Conservation (phyloP, 2,113 vertebrate genomes). For the Calidris pugnax region DNA sequence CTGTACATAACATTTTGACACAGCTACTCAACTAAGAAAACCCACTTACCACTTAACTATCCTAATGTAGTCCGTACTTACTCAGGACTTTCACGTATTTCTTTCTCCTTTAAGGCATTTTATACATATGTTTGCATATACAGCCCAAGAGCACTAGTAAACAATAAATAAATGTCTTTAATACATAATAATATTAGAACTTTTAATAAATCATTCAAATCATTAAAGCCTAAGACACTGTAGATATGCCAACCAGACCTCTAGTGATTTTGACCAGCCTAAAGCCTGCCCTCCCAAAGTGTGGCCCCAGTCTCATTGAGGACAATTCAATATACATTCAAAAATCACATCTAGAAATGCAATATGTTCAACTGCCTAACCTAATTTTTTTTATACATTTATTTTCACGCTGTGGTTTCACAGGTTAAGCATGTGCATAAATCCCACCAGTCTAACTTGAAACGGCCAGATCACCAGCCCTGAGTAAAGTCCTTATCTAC, state of each 20-base stretch:
- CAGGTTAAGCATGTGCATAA: background rate
- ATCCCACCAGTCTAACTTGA: background rate
- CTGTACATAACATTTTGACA: background rate
- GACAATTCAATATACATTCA: background rate
- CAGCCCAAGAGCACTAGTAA: background rate
- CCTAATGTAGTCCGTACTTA: background rate
- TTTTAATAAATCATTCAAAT: background rate
- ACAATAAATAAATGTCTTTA: background rate
- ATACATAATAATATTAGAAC: background rate
- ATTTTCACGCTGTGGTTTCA: background rate
- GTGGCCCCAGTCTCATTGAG: background rate
- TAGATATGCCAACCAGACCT: background rate
- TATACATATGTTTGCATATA: background rate
- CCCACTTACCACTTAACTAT: background rate
- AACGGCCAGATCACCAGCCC: background rate
- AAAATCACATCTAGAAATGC: background rate
- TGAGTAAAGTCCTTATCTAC: background rate
- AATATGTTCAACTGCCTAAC: background rate
- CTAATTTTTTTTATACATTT: background rate
- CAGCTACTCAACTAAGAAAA: background rate
- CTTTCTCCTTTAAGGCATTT: background rate
- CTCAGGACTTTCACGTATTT: background rate
- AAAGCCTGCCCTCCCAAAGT: background rate
- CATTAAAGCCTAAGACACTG: background rate
- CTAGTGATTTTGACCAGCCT: background rate